phyloP scores from a whole-genome alignment of 2,113 vertebrate species.

The Solenodon paradoxus region DNA sequence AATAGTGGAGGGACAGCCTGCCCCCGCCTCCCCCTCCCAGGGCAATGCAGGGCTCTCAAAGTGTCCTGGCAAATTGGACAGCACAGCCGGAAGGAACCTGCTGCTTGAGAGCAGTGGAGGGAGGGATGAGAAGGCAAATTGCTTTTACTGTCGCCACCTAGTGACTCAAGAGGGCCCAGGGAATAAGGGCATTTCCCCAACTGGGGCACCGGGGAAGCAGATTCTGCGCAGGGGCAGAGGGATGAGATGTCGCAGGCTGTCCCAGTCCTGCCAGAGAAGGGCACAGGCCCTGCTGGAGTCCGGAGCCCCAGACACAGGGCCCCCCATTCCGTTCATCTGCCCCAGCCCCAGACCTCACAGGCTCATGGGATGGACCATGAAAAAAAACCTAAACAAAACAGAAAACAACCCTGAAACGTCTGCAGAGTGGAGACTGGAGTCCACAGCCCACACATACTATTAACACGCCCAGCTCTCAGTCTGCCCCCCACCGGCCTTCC shows the following conservation, averaged over 20 bases:
- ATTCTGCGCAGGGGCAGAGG: not conserved
- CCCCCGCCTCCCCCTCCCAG: too few species aligned
- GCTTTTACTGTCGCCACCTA: not conserved
- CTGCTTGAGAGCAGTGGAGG: not conserved
- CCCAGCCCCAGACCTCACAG: not conserved
- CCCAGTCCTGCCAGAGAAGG: not conserved
- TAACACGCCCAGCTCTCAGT: not conserved
- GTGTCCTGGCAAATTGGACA: fast-evolving
- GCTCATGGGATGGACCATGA: not conserved
- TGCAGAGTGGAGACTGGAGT: not conserved
- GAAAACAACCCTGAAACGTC: not conserved
- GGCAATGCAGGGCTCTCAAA: fast-evolving
- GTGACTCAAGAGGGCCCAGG: not conserved
- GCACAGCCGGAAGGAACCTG: not conserved
- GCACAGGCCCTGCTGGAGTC: not conserved
- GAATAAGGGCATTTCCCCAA: not conserved
- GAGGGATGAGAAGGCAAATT: not conserved
- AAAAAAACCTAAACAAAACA: too few species aligned
- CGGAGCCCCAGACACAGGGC: not conserved
- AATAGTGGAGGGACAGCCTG: fast-evolving
- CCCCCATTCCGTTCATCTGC: not conserved
- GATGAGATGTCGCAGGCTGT: too few species aligned
- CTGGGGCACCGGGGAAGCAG: fast-evolving
- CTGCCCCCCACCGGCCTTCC: not conserved
- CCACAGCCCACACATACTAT: not conserved